phyloP scores from a whole-genome alignment of 2,888 invertebrate species.

The Nipponacmea schrenckii region DNA sequence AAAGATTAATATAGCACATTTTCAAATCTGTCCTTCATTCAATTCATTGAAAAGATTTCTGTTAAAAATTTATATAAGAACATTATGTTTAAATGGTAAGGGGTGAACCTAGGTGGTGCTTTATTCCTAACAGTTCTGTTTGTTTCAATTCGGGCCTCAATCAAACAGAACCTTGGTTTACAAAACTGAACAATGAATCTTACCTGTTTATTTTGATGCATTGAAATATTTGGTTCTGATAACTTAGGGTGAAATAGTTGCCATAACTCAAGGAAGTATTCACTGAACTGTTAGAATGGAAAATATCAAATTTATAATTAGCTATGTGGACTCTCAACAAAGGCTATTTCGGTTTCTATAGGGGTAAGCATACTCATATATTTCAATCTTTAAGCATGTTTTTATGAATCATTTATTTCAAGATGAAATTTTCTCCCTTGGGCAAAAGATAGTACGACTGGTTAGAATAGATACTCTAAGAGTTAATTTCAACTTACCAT shows the following conservation, averaged over 20 bases:
- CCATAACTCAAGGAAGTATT: constrained; percentile 91
- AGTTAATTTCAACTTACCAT: constrained; percentile 79
- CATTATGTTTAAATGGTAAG: background rate
- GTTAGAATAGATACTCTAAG: too few relatives aligned
- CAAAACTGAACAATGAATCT: background rate
- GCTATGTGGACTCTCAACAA: background rate
- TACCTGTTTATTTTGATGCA: constrained; percentile 91
- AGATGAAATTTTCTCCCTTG: too few relatives aligned
- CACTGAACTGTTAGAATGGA: constrained; percentile 80
- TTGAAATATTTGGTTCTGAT: constrained; percentile 92
- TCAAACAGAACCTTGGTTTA: background rate
- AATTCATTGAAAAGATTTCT: too few relatives aligned
- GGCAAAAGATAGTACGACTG: too few relatives aligned
- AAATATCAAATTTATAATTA: background rate
- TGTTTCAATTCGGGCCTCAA: too few relatives aligned
- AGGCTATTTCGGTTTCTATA: background rate
- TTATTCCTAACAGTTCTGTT: too few relatives aligned
- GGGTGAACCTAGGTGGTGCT: too few relatives aligned
- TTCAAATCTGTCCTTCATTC: too few relatives aligned
- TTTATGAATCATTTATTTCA: background rate
- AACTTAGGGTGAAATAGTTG: constrained; percentile 93
- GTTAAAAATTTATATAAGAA: background rate
- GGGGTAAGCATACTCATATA: background rate
- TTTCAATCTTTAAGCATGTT: background rate
- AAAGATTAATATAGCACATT: too few relatives aligned